A percentile compares a stretch with the other conserved stretches of the same genome.
Evolutionary conservation across 2,888 invertebrate species (phyloP).

Genomic region (Athalia circularis): DNA sequence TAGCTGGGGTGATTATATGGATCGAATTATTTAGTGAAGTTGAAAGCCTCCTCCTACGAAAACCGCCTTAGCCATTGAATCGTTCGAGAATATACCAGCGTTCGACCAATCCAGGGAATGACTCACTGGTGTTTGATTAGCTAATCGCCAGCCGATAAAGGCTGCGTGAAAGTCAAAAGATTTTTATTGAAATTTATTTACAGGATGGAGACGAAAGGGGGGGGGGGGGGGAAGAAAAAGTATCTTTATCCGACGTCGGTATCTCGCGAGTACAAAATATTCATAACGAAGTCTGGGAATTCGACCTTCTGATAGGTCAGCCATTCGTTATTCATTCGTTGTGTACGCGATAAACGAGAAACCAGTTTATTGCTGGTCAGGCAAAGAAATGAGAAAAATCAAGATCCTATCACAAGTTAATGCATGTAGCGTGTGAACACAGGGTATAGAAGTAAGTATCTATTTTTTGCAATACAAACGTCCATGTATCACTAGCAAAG

Average conservation of each 20-base stretch:
- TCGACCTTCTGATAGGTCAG: conserved; percentile 10
- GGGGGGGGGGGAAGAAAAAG: not conserved
- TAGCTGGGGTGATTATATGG: conserved; percentile 40
- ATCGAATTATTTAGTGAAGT: conserved; percentile 41
- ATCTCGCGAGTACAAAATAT: not conserved
- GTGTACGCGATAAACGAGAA: conserved; percentile 9
- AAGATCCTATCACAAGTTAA: conserved; percentile 22
- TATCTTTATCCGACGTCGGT: conserved; percentile 2
- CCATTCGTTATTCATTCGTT: conserved; percentile 16
- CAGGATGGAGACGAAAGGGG: not conserved
- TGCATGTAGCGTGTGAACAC: conserved; percentile 37
- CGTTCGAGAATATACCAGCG: not conserved
- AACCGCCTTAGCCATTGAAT: conserved; percentile 25
- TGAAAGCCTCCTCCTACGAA: conserved; percentile 23
- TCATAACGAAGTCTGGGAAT: conserved; percentile 12
- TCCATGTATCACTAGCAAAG: not conserved
- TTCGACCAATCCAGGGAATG: not conserved
- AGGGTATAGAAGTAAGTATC: conserved; percentile 9
- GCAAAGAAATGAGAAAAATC: conserved; percentile 34
- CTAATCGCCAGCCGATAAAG: not conserved
- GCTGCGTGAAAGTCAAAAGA: not conserved
- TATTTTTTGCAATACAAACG: conserved; percentile 10
- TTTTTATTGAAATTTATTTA: not conserved
- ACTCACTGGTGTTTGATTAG: not conserved
- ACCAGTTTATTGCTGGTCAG: conserved; percentile 26